A percentile compares a stretch with the other conserved stretches of the same genome.
Evolutionary conservation across 2,888 invertebrate species (phyloP).

Genomic region (Nomada fucata): DNA sequence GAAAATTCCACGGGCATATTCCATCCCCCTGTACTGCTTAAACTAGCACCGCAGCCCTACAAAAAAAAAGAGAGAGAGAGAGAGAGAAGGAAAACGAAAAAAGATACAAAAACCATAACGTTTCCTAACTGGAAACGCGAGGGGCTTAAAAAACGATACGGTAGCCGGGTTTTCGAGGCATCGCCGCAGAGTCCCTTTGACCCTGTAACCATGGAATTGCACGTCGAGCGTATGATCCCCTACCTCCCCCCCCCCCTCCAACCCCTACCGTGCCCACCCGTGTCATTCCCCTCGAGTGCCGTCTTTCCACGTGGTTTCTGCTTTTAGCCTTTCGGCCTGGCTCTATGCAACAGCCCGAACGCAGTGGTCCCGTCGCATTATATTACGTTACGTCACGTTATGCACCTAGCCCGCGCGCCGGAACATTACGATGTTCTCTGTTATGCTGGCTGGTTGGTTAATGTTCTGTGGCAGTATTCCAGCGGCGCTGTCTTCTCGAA

Average conservation of each 20-base stretch:
- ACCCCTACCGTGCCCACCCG: conserved; percentile 2
- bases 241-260: too few relatives aligned
- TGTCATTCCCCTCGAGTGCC: conserved; percentile 49
- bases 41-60: background rate
- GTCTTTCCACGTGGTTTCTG: conserved; percentile 63
- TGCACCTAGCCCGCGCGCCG: conserved; percentile 56
- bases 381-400: conserved; percentile 71
- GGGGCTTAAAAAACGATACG: conserved; percentile 12
- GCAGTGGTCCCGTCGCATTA: conserved; percentile 64
- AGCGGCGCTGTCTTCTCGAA: conserved; percentile 68
- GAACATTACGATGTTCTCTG: conserved; percentile 71
- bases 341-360: conserved; percentile 58
- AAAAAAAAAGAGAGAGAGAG: background rate
- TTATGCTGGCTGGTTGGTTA: conserved; percentile 75
- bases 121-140: conserved; percentile 12
- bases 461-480: conserved; percentile 76
- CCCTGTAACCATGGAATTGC: conserved; percentile 50
- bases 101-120: background rate
- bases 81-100: background rate
- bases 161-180: conserved; percentile 15
- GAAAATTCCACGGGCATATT: conserved; percentile 24
- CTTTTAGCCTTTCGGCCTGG: conserved; percentile 48
- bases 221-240: conserved; percentile 51
- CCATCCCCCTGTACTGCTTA: background rate
- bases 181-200: conserved; percentile 29